Evolutionary conservation across 2,797 vertebrate genomes (phyloP).

Genomic region (Tolypeutes matacus): DNA sequence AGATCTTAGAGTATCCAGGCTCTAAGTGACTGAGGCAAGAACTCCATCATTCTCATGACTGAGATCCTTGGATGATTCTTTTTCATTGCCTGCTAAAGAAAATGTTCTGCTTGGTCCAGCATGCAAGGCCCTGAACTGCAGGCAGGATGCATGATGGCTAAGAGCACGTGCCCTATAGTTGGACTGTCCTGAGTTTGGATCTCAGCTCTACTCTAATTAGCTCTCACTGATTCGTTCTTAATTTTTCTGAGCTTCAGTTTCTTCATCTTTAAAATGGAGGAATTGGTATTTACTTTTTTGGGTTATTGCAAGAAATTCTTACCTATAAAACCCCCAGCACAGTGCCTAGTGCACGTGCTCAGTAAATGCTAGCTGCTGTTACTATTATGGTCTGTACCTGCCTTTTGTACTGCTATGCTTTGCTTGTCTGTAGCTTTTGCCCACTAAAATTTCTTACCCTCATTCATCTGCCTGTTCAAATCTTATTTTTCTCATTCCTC

Average conservation of each 20-base stretch:
- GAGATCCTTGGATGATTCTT: background rate
- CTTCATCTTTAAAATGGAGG: background rate
- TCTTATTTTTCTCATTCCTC: background rate
- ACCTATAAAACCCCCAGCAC: background rate
- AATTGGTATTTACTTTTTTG: background rate
- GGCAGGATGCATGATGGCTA: background rate
- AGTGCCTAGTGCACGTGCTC: background rate
- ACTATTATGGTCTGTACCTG: background rate
- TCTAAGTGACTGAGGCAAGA: background rate
- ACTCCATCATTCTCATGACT: background rate
- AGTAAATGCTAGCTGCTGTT: background rate
- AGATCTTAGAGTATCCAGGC: background rate
- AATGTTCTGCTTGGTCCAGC: background rate
- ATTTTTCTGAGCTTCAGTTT: background rate
- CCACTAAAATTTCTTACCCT: background rate
- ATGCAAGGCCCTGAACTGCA: background rate
- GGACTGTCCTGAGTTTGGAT: background rate
- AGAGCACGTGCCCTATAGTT: background rate
- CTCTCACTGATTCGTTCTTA: background rate
- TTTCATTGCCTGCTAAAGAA: background rate
- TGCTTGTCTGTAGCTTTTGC: background rate
- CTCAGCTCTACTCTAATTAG: background rate
- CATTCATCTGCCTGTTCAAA: background rate
- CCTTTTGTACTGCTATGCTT: background rate
- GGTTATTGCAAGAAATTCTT: background rate